Percentiles rank a stretch among this genome's conserved stretches.
These are phyloP conservation scores for Enteromius viviparus DNA, from an alignment of 2,797 vertebrate species.

Conservation along the genomic window DNA sequence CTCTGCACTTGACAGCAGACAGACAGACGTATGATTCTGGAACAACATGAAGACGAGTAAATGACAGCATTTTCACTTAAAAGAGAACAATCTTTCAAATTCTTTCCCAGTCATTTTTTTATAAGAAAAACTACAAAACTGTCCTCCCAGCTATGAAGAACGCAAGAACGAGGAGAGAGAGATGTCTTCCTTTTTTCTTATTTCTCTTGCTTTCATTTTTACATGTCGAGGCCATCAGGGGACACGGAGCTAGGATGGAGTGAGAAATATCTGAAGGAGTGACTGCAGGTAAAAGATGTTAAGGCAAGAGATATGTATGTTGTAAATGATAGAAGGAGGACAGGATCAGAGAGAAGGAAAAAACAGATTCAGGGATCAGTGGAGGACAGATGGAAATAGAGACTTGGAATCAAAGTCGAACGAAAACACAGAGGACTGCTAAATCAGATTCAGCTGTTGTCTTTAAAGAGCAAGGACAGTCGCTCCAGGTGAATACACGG, in stretches of 20 bases:
- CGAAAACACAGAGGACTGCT: constrained; percentile 14
- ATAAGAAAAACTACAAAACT: constrained; percentile 70
- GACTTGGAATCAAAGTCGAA: constrained; percentile 40
- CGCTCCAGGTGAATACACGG: not conserved
- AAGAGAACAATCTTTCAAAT: constrained; percentile 11
- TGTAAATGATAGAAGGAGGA: constrained; percentile 38
- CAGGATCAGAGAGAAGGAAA: constrained; percentile 33
- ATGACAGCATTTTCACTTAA: not conserved
- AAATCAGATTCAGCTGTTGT: constrained; percentile 26
- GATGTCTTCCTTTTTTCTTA: constrained; percentile 12
- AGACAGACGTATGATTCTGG: not conserved
- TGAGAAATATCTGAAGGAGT: constrained; percentile 32
- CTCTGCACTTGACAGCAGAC: not conserved
- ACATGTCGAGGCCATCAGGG: constrained; percentile 26
- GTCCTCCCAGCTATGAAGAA: constrained; percentile 61
- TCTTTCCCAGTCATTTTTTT: no score
- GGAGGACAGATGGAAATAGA: constrained; percentile 8
- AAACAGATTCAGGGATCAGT: constrained; percentile 33
- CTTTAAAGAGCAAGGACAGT: constrained; percentile 28
- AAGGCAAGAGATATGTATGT: constrained; percentile 11
- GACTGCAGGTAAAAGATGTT: constrained; percentile 36
- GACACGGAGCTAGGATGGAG: constrained; percentile 26
- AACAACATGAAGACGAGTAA: not conserved
- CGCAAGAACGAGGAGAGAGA: not conserved
- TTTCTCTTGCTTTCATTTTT: constrained; percentile 21